Evolutionary conservation across 2,113 vertebrate species (phyloP).

Genomic region (Menidia beryllina): DNA sequence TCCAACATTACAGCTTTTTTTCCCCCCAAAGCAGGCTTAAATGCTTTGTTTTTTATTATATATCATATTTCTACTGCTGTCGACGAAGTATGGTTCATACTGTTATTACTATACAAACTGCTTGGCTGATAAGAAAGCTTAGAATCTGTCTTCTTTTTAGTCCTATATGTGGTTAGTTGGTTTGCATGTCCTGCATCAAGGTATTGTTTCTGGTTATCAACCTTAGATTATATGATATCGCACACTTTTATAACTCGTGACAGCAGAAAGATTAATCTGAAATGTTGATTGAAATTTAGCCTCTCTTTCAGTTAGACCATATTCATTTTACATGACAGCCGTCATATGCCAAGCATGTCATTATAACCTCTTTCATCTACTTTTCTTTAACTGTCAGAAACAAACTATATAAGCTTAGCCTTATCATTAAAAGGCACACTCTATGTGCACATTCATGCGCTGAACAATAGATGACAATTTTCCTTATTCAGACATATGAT

Average conservation of each 20-base stretch:
- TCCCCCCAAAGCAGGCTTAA: background rate
- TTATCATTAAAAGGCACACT: conserved; percentile 34
- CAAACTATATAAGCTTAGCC: conserved; percentile 22
- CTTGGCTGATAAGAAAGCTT: background rate
- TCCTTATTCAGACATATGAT: conserved; percentile 43
- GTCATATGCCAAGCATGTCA: conserved; percentile 32
- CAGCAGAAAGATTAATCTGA: too few species aligned
- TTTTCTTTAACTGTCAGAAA: conserved; percentile 49
- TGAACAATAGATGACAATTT: conserved; percentile 54
- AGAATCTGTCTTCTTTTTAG: background rate
- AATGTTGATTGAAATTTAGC: background rate
- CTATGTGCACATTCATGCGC: conserved; percentile 34
- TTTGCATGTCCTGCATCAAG: too few species aligned
- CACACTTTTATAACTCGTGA: too few species aligned
- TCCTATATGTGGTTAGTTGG: background rate
- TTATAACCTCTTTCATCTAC: conserved; percentile 10
- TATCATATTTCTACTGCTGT: background rate
- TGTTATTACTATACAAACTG: background rate
- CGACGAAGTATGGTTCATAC: background rate
- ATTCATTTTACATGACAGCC: conserved; percentile 58
- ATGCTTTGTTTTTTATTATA: background rate
- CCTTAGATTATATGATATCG: too few species aligned
- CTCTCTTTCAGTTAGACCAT: conserved; percentile 38
- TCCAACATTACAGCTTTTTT: background rate
- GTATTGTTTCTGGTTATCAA: too few species aligned